Percentiles rank a stretch among this genome's conserved stretches.
Evolutionary conservation across 2,888 invertebrate genomes (phyloP).

Genomic region (Leucoma salicis): DNA sequence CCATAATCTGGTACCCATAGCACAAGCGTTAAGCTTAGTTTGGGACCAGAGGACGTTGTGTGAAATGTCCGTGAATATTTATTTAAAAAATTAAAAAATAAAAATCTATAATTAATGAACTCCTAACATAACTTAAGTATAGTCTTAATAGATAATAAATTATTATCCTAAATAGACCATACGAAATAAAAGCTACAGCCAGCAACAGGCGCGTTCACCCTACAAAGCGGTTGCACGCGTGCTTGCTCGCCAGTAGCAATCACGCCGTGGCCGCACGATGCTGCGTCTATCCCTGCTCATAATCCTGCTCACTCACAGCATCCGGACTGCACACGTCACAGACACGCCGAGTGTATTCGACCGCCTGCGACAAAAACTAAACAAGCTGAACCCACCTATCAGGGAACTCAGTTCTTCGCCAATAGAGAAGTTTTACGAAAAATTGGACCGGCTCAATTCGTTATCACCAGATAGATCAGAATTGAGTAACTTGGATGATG

Average conservation of each 20-base stretch:
- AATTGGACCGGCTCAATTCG: slow-evolving; percentile 60
- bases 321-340: slow-evolving; percentile 58
- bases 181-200: neutral
- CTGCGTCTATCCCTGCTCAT: slow-evolving; percentile 52
- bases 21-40: too few relatives aligned
- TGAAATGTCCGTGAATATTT: too few relatives aligned
- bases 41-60: too few relatives aligned
- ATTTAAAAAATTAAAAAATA: too few relatives aligned
- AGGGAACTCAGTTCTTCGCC: slow-evolving; percentile 30
- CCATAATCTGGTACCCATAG: too few relatives aligned
- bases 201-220: slow-evolving; percentile 26
- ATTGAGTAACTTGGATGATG: slow-evolving; percentile 60
- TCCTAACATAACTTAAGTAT: too few relatives aligned
- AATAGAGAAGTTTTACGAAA: slow-evolving; percentile 51
- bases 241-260: slow-evolving; percentile 45
- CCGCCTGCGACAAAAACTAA: slow-evolving; percentile 60
- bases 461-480: slow-evolving; percentile 46
- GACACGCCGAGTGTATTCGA: slow-evolving; percentile 55
- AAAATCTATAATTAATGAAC: too few relatives aligned
- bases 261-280: slow-evolving; percentile 57
- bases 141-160: too few relatives aligned
- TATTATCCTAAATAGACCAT: too few relatives aligned
- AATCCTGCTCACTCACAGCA: slow-evolving; percentile 49
- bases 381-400: slow-evolving; percentile 49
- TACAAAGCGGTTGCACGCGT: slow-evolving; percentile 24